Evolutionary conservation across 1,140 invertebrate species (phyloP).

Genomic region (Chrysopa pallens): DNA sequence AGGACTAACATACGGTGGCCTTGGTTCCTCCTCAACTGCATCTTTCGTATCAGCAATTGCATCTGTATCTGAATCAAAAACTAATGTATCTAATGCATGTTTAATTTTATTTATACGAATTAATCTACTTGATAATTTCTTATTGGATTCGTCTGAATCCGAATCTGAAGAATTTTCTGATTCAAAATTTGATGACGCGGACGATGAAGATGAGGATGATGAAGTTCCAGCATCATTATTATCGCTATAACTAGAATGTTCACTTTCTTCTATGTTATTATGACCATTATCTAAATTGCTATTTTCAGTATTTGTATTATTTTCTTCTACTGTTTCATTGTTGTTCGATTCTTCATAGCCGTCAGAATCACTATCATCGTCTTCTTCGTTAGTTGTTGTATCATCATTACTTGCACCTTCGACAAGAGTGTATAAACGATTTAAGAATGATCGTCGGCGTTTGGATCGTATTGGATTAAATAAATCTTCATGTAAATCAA

Average conservation of each 20-base stretch:
- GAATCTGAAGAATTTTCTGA: slow-evolving; percentile 1
- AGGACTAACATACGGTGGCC: slow-evolving; percentile 9
- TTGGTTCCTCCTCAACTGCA: background rate
- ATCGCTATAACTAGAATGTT: slow-evolving; percentile 3
- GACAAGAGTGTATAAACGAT: slow-evolving; percentile 18
- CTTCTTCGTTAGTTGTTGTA: slow-evolving; percentile 3
- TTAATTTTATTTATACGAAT: background rate
- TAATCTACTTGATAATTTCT: background rate
- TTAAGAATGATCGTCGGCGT: slow-evolving; percentile 16
- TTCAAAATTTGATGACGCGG: background rate
- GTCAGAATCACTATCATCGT: slow-evolving; percentile 4
- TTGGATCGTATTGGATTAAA: slow-evolving; percentile 1
- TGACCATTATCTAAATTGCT: background rate
- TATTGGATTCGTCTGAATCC: background rate
- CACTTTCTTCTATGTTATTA: slow-evolving; percentile 7
- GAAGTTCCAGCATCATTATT: slow-evolving; percentile 9
- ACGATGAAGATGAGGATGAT: background rate
- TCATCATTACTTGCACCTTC: slow-evolving; percentile 7
- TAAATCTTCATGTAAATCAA: slow-evolving; percentile 1
- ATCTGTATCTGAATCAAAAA: slow-evolving; percentile 3
- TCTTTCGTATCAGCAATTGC: background rate
- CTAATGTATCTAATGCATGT: slow-evolving; percentile 4
- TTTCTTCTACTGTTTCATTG: background rate
- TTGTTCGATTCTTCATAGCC: background rate
- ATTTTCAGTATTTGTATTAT: background rate